Percentiles rank a stretch among this genome's conserved stretches.
phyloP scores from a whole-genome alignment of 2,888 invertebrate species.

The Yponomeuta cagnagella region DNA sequence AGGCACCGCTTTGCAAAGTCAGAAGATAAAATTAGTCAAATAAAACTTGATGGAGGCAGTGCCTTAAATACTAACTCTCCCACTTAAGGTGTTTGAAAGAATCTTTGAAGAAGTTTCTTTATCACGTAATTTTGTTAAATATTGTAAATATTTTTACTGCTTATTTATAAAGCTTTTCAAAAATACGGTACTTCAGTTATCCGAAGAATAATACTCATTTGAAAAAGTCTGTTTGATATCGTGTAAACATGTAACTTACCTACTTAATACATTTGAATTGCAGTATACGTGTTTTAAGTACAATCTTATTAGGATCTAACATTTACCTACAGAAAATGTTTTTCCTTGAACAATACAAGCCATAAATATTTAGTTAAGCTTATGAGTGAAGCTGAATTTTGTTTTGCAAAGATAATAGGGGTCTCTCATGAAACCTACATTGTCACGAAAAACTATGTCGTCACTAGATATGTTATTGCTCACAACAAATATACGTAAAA shows the following conservation, averaged over 20 bases:
- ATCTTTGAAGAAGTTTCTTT: conserved; percentile 51
- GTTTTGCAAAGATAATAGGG: neutral
- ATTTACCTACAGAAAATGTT: conserved; percentile 2
- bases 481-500: conserved; percentile 66
- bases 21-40: too few species aligned
- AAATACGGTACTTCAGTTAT: conserved; percentile 16
- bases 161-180: conserved; percentile 33
- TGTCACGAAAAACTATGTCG: neutral
- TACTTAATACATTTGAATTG: neutral
- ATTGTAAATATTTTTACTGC: conserved; percentile 58
- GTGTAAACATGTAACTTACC: neutral
- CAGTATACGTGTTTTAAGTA: conserved; percentile 1
- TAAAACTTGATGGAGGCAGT: neutral
- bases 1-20: neutral
- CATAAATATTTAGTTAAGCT: neutral
- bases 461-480: conserved; percentile 50
- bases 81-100: conserved; percentile 40
- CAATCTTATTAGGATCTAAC: conserved; percentile 1
- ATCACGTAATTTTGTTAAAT: conserved; percentile 43
- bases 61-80: conserved; percentile 1
- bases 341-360: neutral
- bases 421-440: neutral
- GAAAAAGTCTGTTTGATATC: conserved; percentile 8
- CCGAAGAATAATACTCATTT: conserved; percentile 11
- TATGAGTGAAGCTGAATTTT: neutral